Evolutionary conservation across 1,140 invertebrate species (phyloP), one percentile per base, ranked within the genome.

Genomic region (Brachionus angularis): DNA sequence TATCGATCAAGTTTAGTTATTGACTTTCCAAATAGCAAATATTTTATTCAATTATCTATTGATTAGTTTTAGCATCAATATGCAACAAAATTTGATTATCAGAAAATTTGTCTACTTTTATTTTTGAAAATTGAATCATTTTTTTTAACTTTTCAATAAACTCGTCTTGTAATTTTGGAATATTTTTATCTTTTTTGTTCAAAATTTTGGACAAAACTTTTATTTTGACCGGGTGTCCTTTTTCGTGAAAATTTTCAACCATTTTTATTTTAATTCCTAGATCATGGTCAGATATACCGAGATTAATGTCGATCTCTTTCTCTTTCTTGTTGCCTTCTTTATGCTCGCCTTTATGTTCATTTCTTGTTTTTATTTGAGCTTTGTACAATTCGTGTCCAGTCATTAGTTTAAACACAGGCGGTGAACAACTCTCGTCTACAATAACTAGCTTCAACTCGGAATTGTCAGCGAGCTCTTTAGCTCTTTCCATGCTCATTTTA

Each of bases 111-210:
- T 67, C 27, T 0, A 67, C 16, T 47, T 46, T 67, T 12, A 67
- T 18, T 23, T 67, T 67, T 8, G 62, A 39, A 50, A 67, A 67
- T 16, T 7, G 21, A 1, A 67, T 67, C 10, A 29, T 2, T 23
- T 34, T 31, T 46, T 18, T 50, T n/a, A 67, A 47, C 10, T 50
- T 46, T 14, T 67, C 62, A 42, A 67, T 3, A 47, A 67, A 67
- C 29, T 67, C 62, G 2, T 67, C 62, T 50, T 67, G 62, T 23
- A 67, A 23, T 46, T 67, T 46, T 3, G 42, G 42, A 31, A 67
- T 47, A 67, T 67, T 67, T 18, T 67, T 67, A 1, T 67, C 62
- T 50, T 47, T 67, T 67, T 47, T 67, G 29, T 67, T 67, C 29
- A 25, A 23, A 50, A 67, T 67, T 67, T 67, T 67, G 8, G 62